Base-by-base conservation (phyloP, 1,140 invertebrate genomes). In the Helicorthomorpha holstii region DNA sequence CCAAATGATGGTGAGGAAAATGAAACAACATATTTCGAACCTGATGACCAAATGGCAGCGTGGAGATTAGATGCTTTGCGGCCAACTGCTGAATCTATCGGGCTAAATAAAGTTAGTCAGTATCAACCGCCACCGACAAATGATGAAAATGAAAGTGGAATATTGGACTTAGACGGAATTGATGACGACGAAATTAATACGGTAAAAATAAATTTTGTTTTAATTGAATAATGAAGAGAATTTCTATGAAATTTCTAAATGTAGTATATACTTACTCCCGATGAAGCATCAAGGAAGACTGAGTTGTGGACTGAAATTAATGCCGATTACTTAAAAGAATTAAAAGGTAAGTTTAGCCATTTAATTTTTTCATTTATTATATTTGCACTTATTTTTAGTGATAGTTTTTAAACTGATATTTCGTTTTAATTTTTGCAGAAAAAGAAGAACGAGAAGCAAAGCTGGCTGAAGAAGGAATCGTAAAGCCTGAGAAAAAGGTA, bases 141-240 rank as follows among this genome's bases (percentile, higher is more conserved):
- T 69, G 66, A 58, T 68, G 52, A 61, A 56, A 51, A 53, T 45
- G 3, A 25, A 50, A 25, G 44, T 56, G 79, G 80, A 2, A 83
- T 86, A 60, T 67, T 93, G n/a, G 73, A 82, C 60, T 68, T 90
- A 3, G 77, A 78, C 47, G 87, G 81, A 46, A 75, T 92, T 24
- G 88, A 92, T 60, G 86, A 93, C 60, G 77, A 80, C 23, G 92
- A 96, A 71, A 72, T 96, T 14, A 81, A 89, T 63, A 77, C 76
- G 52, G 66, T 69, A n/a, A n/a, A n/a, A n/a, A n/a, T n/a, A n/a
- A n/a, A n/a, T n/a, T n/a, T n/a, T n/a, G n/a, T n/a, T n/a, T n/a
- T n/a, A n/a, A n/a, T n/a, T n/a, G n/a, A n/a, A n/a, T n/a, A n/a
- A n/a, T n/a, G n/a, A n/a, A n/a, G n/a, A n/a, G n/a, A n/a, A n/a